Evolutionary conservation across 2,797 vertebrate species (phyloP).

Genomic region (Manis javanica): DNA sequence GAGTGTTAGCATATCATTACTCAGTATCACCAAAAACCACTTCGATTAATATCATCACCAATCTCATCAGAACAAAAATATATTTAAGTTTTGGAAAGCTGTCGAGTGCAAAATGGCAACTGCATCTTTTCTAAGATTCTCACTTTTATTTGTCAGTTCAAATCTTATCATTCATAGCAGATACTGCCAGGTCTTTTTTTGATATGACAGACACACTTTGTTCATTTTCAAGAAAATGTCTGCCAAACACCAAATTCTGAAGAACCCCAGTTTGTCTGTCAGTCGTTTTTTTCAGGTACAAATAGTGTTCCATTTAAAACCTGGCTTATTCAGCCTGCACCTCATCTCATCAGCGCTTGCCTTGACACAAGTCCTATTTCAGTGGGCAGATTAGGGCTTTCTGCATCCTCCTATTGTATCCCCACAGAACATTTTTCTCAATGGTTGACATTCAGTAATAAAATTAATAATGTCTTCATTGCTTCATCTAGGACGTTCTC

Average conservation of each 20-base stretch:
- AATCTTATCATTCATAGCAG: constrained; percentile 22
- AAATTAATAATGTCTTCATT: neutral
- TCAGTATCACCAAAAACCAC: neutral
- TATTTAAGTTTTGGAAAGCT: neutral
- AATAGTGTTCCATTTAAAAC: neutral
- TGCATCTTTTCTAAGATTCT: constrained; percentile 12
- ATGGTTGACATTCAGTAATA: neutral
- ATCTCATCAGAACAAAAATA: neutral
- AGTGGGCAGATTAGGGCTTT: neutral
- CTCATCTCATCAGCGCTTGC: neutral
- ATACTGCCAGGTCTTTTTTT: neutral
- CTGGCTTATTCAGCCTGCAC: neutral
- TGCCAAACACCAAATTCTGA: constrained; percentile 27
- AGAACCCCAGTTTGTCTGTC: constrained; percentile 31
- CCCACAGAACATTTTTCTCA: neutral
- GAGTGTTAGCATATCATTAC: neutral
- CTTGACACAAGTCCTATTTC: neutral
- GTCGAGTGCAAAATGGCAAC: neutral
- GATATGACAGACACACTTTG: constrained; percentile 34
- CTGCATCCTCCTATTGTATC: rapidly evolving
- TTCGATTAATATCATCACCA: neutral
- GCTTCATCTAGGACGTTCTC: neutral
- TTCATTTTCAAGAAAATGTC: constrained; percentile 42
- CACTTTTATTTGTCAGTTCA: constrained; percentile 52
- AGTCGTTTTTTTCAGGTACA: constrained; percentile 36